Evolutionary conservation across 2,797 vertebrate species (phyloP).

Genomic region (Astyanax mexicanus): DNA sequence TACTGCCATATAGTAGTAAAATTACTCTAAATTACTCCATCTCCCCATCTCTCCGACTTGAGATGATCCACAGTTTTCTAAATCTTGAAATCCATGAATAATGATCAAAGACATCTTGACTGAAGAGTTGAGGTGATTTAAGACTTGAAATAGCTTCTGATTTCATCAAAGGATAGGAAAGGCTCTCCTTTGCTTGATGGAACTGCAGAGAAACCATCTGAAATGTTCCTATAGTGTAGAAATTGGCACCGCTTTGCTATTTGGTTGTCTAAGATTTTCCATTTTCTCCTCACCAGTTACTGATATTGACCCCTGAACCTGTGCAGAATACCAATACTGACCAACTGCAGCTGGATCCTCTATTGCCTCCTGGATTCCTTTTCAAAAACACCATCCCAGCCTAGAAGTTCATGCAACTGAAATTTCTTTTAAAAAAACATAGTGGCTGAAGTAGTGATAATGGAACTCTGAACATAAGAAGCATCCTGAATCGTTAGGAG

Average conservation of each 20-base stretch:
- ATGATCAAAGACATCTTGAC: background rate
- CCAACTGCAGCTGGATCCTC: conserved; percentile 22
- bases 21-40: too few species aligned
- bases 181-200: background rate
- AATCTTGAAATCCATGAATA: background rate
- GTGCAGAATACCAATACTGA: conserved; percentile 14
- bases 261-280: background rate
- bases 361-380: background rate
- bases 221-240: background rate
- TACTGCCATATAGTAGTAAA: too few species aligned
- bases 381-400: background rate
- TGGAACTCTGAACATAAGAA: background rate
- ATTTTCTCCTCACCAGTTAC: conserved; percentile 16
- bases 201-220: background rate
- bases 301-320: conserved; percentile 11
- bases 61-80: background rate
- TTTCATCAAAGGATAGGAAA: background rate
- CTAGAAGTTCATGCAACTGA: background rate
- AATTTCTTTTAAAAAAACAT: background rate
- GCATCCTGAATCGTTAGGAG: background rate
- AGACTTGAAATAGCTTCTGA: background rate
- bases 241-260: background rate
- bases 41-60: too few species aligned
- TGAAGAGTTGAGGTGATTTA: background rate
- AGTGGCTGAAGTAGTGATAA: background rate